These are phyloP conservation scores for Pluvialis apricaria DNA, from an alignment of 2,113 vertebrate species.

Conservation along the genomic window DNA sequence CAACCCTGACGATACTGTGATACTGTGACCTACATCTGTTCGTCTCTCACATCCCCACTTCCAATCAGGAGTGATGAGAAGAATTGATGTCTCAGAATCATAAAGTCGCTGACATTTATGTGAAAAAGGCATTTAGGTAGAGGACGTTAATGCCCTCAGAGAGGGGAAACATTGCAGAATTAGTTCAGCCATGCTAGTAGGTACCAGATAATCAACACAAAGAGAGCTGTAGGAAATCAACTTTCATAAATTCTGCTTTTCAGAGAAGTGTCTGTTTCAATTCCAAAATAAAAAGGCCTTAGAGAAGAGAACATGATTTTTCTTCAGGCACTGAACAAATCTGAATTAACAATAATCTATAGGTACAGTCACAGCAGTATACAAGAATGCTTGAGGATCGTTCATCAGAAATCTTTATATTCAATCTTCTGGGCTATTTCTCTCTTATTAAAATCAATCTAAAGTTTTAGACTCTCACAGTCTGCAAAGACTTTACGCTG, in stretches of 20 bases:
- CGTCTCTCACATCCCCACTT: background rate
- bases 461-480: background rate
- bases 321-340: background rate
- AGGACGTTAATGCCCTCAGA: background rate
- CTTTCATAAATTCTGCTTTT: background rate
- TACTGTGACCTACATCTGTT: background rate
- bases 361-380: background rate
- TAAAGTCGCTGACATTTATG: background rate
- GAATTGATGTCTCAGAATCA: background rate
- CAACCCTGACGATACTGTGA: no score
- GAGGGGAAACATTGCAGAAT: background rate
- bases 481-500: background rate
- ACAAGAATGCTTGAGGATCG: background rate
- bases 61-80: background rate
- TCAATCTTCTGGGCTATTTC: background rate
- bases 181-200: background rate
- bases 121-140: background rate
- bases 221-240: background rate
- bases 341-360: background rate
- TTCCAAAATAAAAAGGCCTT: background rate
- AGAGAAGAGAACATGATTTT: background rate
- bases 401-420: background rate
- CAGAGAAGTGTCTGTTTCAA: background rate
- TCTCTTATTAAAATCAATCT: background rate
- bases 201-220: background rate